Conservation (phyloP, 2,113 vertebrate species). For the Charadrius vociferus region DNA sequence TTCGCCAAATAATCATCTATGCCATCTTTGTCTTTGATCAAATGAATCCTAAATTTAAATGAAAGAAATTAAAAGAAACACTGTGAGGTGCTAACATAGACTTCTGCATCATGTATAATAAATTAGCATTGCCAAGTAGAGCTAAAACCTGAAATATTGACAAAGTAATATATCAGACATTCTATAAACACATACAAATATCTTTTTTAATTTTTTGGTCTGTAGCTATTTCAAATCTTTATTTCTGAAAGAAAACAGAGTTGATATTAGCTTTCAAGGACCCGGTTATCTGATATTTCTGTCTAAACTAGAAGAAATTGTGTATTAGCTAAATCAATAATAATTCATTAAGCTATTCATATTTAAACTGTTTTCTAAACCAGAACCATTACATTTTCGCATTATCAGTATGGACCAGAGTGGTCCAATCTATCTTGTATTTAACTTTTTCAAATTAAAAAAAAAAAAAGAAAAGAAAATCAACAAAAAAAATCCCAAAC, state of each 20-base stretch:
- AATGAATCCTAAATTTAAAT: constrained; percentile 77
- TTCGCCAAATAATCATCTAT: constrained; percentile 77
- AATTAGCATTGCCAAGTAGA: constrained; percentile 27
- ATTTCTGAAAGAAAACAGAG: constrained; percentile 14
- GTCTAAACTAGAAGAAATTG: not conserved
- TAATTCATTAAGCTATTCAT: not conserved
- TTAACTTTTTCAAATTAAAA: not conserved
- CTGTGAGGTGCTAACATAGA: constrained; percentile 48
- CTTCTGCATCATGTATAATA: constrained; percentile 62
- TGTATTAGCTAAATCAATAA: not conserved
- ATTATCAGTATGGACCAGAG: not conserved
- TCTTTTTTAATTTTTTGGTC: constrained; percentile 11
- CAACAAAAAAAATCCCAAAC: not conserved
- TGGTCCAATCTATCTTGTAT: not conserved
- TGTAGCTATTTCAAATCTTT: constrained; percentile 10
- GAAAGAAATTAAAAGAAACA: constrained; percentile 71
- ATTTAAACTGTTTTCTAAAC: not conserved
- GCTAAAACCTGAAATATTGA: constrained; percentile 64
- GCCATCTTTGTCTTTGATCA: constrained; percentile 82
- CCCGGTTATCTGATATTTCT: not conserved
- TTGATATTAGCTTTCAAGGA: not conserved
- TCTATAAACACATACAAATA: constrained; percentile 44
- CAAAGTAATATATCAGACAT: constrained; percentile 16
- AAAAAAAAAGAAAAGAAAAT: not conserved
- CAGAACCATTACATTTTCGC: not conserved